Evolutionary conservation across 1,140 invertebrate genomes (phyloP), one percentile per base, ranked within the genome.

Genomic region (Cherax quadricarinatus): DNA sequence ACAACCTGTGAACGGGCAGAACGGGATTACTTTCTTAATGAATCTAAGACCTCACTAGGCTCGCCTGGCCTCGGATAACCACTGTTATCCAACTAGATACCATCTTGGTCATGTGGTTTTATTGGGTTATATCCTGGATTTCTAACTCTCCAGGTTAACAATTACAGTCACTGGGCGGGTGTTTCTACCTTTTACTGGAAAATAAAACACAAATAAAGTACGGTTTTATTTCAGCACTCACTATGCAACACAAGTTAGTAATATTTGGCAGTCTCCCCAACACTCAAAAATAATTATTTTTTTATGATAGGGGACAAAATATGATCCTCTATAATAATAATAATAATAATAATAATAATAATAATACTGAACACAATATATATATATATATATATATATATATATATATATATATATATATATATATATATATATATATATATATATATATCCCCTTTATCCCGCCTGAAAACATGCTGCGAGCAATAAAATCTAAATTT

Each of bases 321-420:
- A 70, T 70, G 21, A 70, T 70, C 66, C 66, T 80, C 6, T 80
- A 12, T 5, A 80, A 7, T 51, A 48, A 41, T 41, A 41, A 41
- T 41, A 41, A 41, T 41, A 41, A 51, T 30, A 51, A 12, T 5
- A 12, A 12, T 5, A 80, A 7, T 51, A 48, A 41, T 41, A 41
- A 41, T 41, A 41, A 41, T 41, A 41, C 30, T 41, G 30, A 41
- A 41, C 30, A 41, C 30, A 41, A 51, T 80, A 80, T 80, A 80
- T 80, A 80, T 80, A 80, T 80, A 80, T 80, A 80, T 80, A 80
- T 80, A 80, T 80, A 80, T 80, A 80, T 80, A 80, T 80, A 80
- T 80, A 80, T 80, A 80, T 80, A 80, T 80, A 80, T 41, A 80
- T 80, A 80, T 80, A 80, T 80, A 80, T 80, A 80, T 80, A 80